phyloP scores from a whole-genome alignment of 2,888 invertebrate genomes.

The Trichopoda pennipes region DNA sequence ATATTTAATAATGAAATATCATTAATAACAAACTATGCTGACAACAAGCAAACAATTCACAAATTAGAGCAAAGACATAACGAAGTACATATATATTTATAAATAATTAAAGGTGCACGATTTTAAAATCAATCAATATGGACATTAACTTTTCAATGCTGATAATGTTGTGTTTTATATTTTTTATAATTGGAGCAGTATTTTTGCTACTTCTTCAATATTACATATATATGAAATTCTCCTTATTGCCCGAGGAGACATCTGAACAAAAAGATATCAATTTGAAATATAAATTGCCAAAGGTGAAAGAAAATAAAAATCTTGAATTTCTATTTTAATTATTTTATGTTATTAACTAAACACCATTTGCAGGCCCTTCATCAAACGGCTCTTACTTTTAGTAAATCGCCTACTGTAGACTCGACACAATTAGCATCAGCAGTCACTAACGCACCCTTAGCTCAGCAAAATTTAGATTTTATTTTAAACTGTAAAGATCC shows the following conservation, averaged over 20 bases:
- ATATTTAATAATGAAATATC: slow-evolving; percentile 10
- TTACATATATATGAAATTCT: slow-evolving; percentile 82
- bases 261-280: slow-evolving; percentile 78
- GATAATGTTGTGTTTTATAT: slow-evolving; percentile 81
- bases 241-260: slow-evolving; percentile 77
- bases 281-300: slow-evolving; percentile 82
- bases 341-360: too few species aligned
- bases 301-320: slow-evolving; percentile 76
- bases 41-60: not conserved
- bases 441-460: not conserved
- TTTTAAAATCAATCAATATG: slow-evolving; percentile 72
- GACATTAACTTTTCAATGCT: slow-evolving; percentile 80
- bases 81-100: not conserved
- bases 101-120: not conserved
- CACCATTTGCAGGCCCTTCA: slow-evolving; percentile 68
- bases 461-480: not conserved
- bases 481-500: slow-evolving; percentile 52
- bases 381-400: slow-evolving; percentile 69
- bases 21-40: slow-evolving; percentile 5
- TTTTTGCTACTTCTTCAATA: slow-evolving; percentile 83
- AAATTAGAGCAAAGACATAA: not conserved
- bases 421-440: slow-evolving; percentile 1
- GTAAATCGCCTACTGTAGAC: slow-evolving; percentile 42
- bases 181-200: slow-evolving; percentile 82
- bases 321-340: not conserved